phyloP scores from a whole-genome alignment of 2,113 vertebrate genomes.

The Nansenia antarctica region DNA sequence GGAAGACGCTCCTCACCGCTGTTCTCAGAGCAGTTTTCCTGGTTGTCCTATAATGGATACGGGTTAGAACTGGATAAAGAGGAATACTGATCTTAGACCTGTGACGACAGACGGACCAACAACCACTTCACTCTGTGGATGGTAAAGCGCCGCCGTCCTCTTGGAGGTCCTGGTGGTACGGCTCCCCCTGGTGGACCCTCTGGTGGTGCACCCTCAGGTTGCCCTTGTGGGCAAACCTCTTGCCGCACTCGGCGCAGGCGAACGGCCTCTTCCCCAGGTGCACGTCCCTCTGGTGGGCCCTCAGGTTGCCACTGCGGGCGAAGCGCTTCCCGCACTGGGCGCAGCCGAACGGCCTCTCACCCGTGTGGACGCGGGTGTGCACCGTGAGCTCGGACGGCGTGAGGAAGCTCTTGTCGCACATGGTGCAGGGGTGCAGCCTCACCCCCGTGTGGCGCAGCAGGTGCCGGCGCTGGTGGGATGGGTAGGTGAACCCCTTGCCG shows the following conservation, averaged over 20 bases:
- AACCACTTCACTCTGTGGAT: neutral
- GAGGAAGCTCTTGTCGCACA: conserved; percentile 73
- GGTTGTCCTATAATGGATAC: too few species aligned
- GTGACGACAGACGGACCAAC: too few species aligned
- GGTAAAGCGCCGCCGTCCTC: conserved; percentile 49
- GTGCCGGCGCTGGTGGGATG: conserved; percentile 70
- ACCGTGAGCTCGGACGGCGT: conserved; percentile 69
- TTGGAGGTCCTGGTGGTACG: conserved; percentile 62
- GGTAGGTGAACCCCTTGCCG: conserved; percentile 68
- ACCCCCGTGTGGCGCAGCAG: conserved; percentile 70
- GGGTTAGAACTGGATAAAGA: too few species aligned
- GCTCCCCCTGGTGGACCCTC: conserved; percentile 67
- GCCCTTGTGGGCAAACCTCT: conserved; percentile 69
- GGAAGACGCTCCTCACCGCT: neutral
- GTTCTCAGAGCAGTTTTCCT: too few species aligned
- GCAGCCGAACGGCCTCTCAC: conserved; percentile 68
- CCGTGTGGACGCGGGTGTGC: conserved; percentile 71
- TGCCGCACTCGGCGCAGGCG: conserved; percentile 67
- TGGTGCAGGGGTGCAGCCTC: conserved; percentile 66
- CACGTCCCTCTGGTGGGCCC: conserved; percentile 70
- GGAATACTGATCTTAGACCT: too few species aligned
- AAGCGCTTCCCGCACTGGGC: conserved; percentile 69
- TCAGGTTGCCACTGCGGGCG: conserved; percentile 68
- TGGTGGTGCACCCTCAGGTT: conserved; percentile 71
- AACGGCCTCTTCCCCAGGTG: conserved; percentile 74